Evolutionary conservation across 92 coral and sea anemone species (phyloP).

Genomic region (Blastomussa wellsi): DNA sequence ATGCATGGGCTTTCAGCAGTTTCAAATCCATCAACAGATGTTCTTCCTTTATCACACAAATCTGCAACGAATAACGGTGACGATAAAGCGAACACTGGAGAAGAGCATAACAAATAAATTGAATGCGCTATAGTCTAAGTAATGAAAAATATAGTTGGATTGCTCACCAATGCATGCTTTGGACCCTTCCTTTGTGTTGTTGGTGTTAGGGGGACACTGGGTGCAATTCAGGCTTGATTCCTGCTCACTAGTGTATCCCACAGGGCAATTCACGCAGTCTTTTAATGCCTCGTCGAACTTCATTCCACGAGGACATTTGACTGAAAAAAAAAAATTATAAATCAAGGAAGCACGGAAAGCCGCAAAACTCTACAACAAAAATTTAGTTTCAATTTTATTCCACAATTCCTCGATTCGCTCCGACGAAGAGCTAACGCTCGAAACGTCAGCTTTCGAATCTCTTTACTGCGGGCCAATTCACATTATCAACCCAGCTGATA

Average conservation of each 20-base stretch:
- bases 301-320: constrained; percentile 75
- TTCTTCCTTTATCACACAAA: constrained; percentile 51
- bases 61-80: constrained; percentile 1
- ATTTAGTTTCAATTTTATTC: too few species aligned
- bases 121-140: too few species aligned
- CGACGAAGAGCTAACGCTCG: too few species aligned
- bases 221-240: constrained; percentile 63
- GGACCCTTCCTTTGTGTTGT: constrained; percentile 56
- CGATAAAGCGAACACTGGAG: too few species aligned
- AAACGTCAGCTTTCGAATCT: too few species aligned
- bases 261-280: constrained; percentile 64
- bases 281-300: constrained; percentile 43
- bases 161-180: constrained; percentile 51
- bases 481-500: too few species aligned
- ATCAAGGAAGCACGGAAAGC: too few species aligned
- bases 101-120: too few species aligned
- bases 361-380: too few species aligned
- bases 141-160: neutral
- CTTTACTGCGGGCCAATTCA: too few species aligned
- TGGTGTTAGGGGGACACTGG: constrained; percentile 49
- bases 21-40: constrained; percentile 60
- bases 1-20: constrained; percentile 38
- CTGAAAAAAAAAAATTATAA: too few species aligned
- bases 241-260: constrained; percentile 54
- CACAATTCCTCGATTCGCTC: too few species aligned